These are phyloP conservation scores for Carposina sasakii DNA, from an alignment of 1,140 invertebrate genomes.

Conservation along the genomic window DNA sequence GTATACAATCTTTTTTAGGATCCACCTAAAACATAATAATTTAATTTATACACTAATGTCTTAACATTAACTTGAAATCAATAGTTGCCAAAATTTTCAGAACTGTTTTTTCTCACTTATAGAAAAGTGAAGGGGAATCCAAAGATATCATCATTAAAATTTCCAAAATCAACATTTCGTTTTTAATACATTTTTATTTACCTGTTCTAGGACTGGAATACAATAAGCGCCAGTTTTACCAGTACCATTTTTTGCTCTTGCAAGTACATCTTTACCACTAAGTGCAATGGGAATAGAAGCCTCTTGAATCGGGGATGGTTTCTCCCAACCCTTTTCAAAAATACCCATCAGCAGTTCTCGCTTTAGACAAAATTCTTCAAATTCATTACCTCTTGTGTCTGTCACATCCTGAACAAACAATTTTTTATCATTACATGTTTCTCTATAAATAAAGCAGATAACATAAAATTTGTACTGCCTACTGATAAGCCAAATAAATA, in stretches of 20 bases:
- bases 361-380: slow-evolving; percentile 99
- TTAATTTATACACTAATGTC: background rate
- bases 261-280: slow-evolving; percentile 97
- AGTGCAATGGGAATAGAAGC: slow-evolving; percentile 98
- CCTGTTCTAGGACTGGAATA: slow-evolving; percentile 96
- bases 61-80: background rate
- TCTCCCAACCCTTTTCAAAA: slow-evolving; percentile 99
- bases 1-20: slow-evolving; percentile 90
- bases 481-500: too few species aligned
- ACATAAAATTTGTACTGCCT: too few species aligned
- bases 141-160: slow-evolving; percentile 56
- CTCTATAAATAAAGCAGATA: too few species aligned
- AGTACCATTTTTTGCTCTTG: slow-evolving; percentile 99
- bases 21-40: slow-evolving; percentile 77
- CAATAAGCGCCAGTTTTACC: slow-evolving; percentile 99
- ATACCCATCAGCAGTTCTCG: slow-evolving; percentile 99
- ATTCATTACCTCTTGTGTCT: slow-evolving; percentile 99
- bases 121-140: slow-evolving; percentile 68
- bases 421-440: too few species aligned
- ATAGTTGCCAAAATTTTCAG: slow-evolving; percentile 1
- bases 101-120: slow-evolving; percentile 65
- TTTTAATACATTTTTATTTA: too few species aligned
- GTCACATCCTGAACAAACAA: slow-evolving; percentile 91
- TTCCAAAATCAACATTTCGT: too few species aligned
- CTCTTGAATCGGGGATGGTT: slow-evolving; percentile 99